Base-by-base conservation (phyloP, 2,113 vertebrate species). In the Plotosus lineatus region DNA sequence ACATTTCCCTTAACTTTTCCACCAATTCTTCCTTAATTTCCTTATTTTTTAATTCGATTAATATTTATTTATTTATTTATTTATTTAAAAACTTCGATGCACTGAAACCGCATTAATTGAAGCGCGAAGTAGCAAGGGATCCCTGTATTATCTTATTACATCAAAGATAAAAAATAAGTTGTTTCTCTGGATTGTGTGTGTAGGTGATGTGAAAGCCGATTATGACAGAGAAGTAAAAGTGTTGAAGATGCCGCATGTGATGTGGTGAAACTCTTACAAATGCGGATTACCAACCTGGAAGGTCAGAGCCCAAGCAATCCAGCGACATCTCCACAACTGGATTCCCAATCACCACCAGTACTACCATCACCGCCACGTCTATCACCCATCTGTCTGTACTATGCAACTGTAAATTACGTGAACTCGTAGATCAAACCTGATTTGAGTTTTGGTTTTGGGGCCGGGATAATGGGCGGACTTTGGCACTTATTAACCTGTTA, bases 321-420 rank as follows among this genome's bases (percentile, higher is more conserved):
- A 8, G 42, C 68, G 31, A 17, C 15, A 19, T 9, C 10, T 31
- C 15, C 69, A 73, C 69, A 15, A 5, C 69, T 1, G 46, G 86
- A 89, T 90, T 92, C 89, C 92, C 92, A 91, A 94, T 89, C 90
- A 92, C 44, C 95, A 95, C 93, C 90, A 87, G 90, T 88, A 23
- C 71, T 51, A 51, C 12, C 44, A 7, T 63, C 48, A 46, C 44
- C 44, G 7, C 85, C 87, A 85, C 88, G 85, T 80, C 84, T 87
- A 89, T 86, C 56, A 84, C 92, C 85, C 90, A 90, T 91, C 92
- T 82, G 89, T 94, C 91, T 91, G 92, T 96, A 96, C 97, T 99
- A 98, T 98, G 97, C 97, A 98, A 96, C 85, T 98, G 96, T 97
- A 97, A 92, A 97, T 95, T 95, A 90, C 93, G 92, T 82, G 89